Base-by-base conservation (phyloP, 2,888 invertebrate species). In the Pristionchus entomophagus region DNA sequence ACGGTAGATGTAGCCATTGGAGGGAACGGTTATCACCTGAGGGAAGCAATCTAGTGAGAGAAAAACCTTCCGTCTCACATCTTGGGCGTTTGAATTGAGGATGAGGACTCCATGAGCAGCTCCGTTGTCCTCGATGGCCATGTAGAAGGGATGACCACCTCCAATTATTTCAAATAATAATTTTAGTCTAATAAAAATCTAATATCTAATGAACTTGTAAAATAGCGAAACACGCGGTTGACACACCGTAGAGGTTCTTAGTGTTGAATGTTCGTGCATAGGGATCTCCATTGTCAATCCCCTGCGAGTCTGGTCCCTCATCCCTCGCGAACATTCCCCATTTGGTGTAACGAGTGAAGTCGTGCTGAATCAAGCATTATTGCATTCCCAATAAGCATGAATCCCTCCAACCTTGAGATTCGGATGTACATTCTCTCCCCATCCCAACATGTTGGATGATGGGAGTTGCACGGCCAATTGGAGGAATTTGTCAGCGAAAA, bases 1-100 rank as follows among this genome's bases (percentile, higher is more conserved):
- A 87, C 97, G 95, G 94, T 96, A 97, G 0, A 97, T 97, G 83
- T 97, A 80, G 14, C 91, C 89, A 2, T 92, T 92, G 14, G 88
- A 90, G 10, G 92, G 92, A 14, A 90, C 89, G 10, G 92, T 92
- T 10, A 88, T 89, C 26, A 83, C 62, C 65, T 83, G 26, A 26
- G 56, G 6, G 4, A 29, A 41, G 38, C 35, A 22, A 22, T 77
- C 3, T 3, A 2, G 8, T 3, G 19, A 3, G 1, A n/a, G 56
- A 56, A 41, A 83, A 26, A 22, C 8, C 10, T 22, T 78, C 22
- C 3, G 45, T 78, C 2, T 45, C 10, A 85, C 87, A 73, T 90
- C 90, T 56, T 92, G 93, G 14, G 93, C 91, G 84, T 92, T 92
- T 17, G 89, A 88, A 87, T 92, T 93, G 62, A 92, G 78, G 41